Evolutionary conservation across 1,140 invertebrate genomes (phyloP), one percentile per base, ranked within the genome.

Genomic region (Drosophila kohkoa): DNA sequence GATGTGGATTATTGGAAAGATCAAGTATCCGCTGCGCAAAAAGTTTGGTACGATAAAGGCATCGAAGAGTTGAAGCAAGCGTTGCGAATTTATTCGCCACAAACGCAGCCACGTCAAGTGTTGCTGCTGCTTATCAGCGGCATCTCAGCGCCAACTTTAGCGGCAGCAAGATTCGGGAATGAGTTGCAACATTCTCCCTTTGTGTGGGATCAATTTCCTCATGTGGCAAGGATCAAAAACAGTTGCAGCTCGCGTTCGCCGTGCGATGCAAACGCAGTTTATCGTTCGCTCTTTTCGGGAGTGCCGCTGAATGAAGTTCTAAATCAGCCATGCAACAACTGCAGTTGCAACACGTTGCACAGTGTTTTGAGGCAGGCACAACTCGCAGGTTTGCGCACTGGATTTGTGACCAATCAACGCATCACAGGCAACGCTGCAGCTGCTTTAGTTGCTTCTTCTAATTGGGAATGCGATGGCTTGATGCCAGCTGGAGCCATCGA

Each of bases 1-100:
- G 79, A 89, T 65, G 81, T 91, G 49, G 71, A 74, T 5, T 91
- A 91, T 58, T 91, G 90, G 90, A 90, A 81, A 41, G 81, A 90
- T 15, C 45, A 5, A n/a, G 75, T 91, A 4, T 51, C 80, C 0
- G 1, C 51, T 5, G 51, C 70, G 1, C 90, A 91, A 45, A 68
- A 87, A 32, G 5, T 77, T 1, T 91, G 90, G 90, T 91, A 79
- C 11, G 77, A 89, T 16, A 79, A 76, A 20, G 90, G 78, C 28
- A 87, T 91, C 5, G 73, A 81, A 25, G 90, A 91, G 30, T 63
- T 91, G n/a, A 52, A 70, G 3, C 35, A 48, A 0, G 76, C 86
- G 0, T 20, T 91, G 28, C 63, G 38, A 49, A 20, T 48, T 1
- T 49, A 54, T 8, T 16, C 13, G 13, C 16, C 13, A 1, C 62